A percentile compares a stretch with the other conserved stretches of the same genome.
These are phyloP conservation scores for Capreolus pygargus DNA, from an alignment of 2,113 vertebrate genomes.

Conservation along the genomic window DNA sequence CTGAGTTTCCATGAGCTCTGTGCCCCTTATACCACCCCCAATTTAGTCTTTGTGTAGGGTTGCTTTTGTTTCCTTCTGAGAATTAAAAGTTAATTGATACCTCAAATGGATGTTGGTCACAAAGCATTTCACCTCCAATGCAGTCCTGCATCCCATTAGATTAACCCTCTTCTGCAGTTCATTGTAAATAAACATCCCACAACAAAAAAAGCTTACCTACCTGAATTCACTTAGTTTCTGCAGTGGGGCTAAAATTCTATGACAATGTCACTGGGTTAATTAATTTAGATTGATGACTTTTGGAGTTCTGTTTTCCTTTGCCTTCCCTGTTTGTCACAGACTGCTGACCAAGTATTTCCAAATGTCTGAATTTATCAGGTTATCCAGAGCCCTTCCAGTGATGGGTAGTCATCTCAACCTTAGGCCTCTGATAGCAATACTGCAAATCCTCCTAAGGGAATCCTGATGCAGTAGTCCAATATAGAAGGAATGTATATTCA, in stretches of 20 bases:
- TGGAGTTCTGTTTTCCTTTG: constrained; percentile 57
- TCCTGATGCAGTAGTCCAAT: neutral
- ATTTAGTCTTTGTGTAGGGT: constrained; percentile 70
- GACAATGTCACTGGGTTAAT: constrained; percentile 65
- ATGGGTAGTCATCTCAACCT: constrained; percentile 20
- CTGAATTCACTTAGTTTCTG: constrained; percentile 62
- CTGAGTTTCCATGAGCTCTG: constrained; percentile 62
- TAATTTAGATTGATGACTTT: constrained; percentile 71
- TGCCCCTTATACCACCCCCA: constrained; percentile 61
- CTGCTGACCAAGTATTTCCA: constrained; percentile 52
- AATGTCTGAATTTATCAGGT: constrained; percentile 40
- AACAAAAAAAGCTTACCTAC: constrained; percentile 65
- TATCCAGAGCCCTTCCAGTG: constrained; percentile 30
- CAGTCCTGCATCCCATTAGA: constrained; percentile 70
- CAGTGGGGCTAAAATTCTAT: constrained; percentile 60
- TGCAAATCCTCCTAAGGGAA: neutral
- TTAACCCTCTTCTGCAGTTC: constrained; percentile 69
- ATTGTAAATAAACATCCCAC: constrained; percentile 70
- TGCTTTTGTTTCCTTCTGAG: constrained; percentile 72
- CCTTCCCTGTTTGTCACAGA: constrained; percentile 48
- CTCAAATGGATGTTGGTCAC: constrained; percentile 67
- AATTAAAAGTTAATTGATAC: constrained; percentile 78
- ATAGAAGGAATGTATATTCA: neutral
- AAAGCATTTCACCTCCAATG: constrained; percentile 69
- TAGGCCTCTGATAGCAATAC: neutral